A percentile compares a stretch with the other conserved stretches of the same genome.
Evolutionary conservation across 2,888 invertebrate species (phyloP).

Genomic region (Agriotes lineatus): DNA sequence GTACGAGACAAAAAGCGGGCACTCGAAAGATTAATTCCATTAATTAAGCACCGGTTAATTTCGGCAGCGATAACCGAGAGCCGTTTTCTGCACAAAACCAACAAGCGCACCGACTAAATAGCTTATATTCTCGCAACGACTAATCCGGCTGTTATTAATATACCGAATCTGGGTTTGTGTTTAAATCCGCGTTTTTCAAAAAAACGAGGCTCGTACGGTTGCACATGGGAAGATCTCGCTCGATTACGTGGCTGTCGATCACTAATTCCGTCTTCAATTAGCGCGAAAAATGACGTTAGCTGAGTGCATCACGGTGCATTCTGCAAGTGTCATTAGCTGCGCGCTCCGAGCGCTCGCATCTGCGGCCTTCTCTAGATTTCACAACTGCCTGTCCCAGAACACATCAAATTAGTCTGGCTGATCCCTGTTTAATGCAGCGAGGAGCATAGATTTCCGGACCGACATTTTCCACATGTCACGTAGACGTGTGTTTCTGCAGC

Average conservation of each 20-base stretch:
- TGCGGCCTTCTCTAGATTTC: conserved; percentile 14
- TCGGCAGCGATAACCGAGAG: not conserved
- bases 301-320: conserved; percentile 8
- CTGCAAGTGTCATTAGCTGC: conserved; percentile 22
- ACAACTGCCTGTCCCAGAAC: conserved; percentile 23
- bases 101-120: not conserved
- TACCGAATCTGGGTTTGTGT: not conserved
- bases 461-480: not conserved
- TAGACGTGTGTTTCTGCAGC: too few relatives aligned
- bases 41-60: not conserved
- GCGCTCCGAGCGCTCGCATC: conserved; percentile 6
- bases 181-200: not conserved
- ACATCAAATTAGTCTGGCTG: conserved; percentile 23
- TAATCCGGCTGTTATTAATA: conserved; percentile 10
- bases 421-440: conserved; percentile 19
- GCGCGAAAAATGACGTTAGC: not conserved
- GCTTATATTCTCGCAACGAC: not conserved
- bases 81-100: not conserved
- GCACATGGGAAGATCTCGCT: not conserved
- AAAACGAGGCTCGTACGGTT: not conserved
- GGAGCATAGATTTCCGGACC: not conserved
- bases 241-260: not conserved
- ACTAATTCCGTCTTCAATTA: not conserved
- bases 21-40: not conserved
- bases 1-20: not conserved